Evolutionary conservation across 2,888 invertebrate genomes (phyloP), one percentile per base, ranked within the genome.

Genomic region (Mechanitis mazaeus): DNA sequence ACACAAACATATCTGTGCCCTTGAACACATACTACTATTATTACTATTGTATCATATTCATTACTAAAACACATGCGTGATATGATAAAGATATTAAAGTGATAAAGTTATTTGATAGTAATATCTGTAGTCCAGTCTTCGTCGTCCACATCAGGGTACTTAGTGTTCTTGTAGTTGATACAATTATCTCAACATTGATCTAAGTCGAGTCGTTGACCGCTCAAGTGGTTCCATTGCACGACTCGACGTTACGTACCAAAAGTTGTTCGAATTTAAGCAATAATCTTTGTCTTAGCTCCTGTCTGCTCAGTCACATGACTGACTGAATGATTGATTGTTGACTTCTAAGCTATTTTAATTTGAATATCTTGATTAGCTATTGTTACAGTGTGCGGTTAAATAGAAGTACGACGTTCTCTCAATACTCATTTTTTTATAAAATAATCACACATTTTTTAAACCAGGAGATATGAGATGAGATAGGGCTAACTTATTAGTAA

Each of bases 131-230:
- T 54, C 63, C 60, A 63, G 67, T 56, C 65, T 65, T 70, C 67
- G 64, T 70, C 67, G 65, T 60, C 67, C 64, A 64, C 61, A 67
- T 67, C 65, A 67, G 59, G 64, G 56, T 60, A 60, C 55, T 54
- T 57, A 55, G 72, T 77, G 72, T 75, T 81, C 84, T 83, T 75
- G 78, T 70, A 83, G 85, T 84, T 78, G 81, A 85, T 83, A 86
- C 81, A 85, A 82, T 87, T 87, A 89, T 88, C 88, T 80, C 75
- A 83, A 77, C 86, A 83, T 82, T 86, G 85, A 88, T 88, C 88
- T 86, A 75, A 76, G 75, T 69, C 70, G 76, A 81, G 81, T 72
- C 86, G 77, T 74, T 81, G 87, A 85, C 86, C 88, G 78, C 70
- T 70, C 69, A 69, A 77, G 77, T 75, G 75, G 75, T 72, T 75